phyloP scores from a whole-genome alignment of 1,140 invertebrate species.

The Musca domestica region DNA sequence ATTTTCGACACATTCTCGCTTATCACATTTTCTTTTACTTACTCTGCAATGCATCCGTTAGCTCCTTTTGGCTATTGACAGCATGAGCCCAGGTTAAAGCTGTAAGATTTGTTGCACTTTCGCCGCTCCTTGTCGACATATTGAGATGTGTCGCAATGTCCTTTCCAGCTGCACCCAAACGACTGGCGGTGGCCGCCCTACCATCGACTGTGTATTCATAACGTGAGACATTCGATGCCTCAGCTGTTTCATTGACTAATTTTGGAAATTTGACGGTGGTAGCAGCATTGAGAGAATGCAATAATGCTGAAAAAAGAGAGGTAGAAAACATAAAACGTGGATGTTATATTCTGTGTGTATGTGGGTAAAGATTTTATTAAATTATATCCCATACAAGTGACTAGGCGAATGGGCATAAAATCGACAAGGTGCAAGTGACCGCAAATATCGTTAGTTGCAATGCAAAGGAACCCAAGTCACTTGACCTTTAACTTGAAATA shows the following conservation, averaged over 20 bases:
- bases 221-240: neutral
- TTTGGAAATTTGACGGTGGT: neutral
- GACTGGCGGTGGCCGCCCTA: too few species aligned
- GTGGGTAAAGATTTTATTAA: too few species aligned
- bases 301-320: neutral
- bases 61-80: slow-evolving; percentile 67
- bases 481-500: too few species aligned
- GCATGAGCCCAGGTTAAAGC: slow-evolving; percentile 80
- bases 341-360: too few species aligned
- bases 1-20: neutral
- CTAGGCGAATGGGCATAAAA: too few species aligned
- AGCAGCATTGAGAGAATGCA: neutral
- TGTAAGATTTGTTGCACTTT: slow-evolving; percentile 61
- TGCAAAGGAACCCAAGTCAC: too few species aligned
- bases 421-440: too few species aligned
- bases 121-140: neutral
- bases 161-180: too few species aligned
- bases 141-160: neutral
- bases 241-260: neutral
- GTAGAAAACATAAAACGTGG: too few species aligned
- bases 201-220: neutral
- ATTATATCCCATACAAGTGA: too few species aligned
- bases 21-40: slow-evolving; percentile 34
- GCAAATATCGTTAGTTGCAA: too few species aligned
- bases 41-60: slow-evolving; percentile 64